Conservation (phyloP, 2,113 vertebrate species). For the Pelvicachromis taeniatus region DNA sequence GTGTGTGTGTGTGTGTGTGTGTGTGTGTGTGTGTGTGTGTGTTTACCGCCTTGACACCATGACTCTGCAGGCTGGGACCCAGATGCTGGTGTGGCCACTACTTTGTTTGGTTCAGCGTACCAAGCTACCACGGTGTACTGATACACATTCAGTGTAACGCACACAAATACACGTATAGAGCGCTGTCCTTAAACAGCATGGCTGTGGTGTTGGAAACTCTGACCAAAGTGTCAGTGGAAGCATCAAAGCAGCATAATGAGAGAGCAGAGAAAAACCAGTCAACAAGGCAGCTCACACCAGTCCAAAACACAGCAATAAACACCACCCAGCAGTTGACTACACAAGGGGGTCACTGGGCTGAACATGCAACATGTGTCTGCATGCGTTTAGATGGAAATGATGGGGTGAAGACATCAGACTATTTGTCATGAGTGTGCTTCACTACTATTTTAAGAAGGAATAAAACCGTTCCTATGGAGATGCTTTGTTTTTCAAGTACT, state of each 20-base stretch:
- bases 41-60: constrained; percentile 40
- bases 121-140: constrained; percentile 10
- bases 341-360: not conserved
- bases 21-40: not conserved
- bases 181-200: constrained; percentile 54
- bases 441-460: not conserved
- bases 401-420: not conserved
- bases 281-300: constrained; percentile 57
- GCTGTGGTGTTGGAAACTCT: constrained; percentile 61
- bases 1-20: not conserved
- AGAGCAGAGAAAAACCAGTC: constrained; percentile 63
- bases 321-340: not conserved
- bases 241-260: constrained; percentile 64
- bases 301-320: constrained; percentile 31
- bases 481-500: not conserved
- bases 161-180: not conserved
- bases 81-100: constrained; percentile 51
- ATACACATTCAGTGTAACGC: not conserved
- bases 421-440: not conserved
- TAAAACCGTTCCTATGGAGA: not conserved
- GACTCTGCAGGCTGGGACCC: constrained; percentile 41
- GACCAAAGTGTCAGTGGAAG: constrained; percentile 60
- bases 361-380: not conserved
- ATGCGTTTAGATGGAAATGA: not conserved
- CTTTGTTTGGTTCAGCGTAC: constrained; percentile 38